Base-by-base conservation (phyloP, 2,888 invertebrate genomes). In the Rotaria magnacalcarata region DNA sequence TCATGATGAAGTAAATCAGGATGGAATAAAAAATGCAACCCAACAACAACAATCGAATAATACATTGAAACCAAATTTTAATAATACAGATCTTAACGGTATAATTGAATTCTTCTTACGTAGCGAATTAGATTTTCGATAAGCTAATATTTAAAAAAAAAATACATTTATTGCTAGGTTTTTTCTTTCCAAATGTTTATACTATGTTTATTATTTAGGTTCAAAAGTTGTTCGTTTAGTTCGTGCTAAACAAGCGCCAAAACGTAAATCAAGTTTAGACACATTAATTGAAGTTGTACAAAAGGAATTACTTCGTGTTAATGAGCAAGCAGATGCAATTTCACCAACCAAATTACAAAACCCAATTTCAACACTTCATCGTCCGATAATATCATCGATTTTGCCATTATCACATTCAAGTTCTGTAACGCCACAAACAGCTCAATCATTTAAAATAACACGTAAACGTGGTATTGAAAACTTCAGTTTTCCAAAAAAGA, bases 211-310 rank as follows among this genome's bases (percentile, higher is more conserved):
- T 21, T n/a, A 11, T 21, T 80, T 80, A 80, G 80, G 47, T 11
- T 80, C 80, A 19, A 80, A 80, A 80, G 80, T 80, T 19, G 16
- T 80, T 80, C 80, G 80, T 47, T n/a, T 80, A 24, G 80, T 80
- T 80, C 80, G 80, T 80, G 80, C 80, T 80, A 80, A 80, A 47
- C 80, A 80, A 80, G 80, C n/a, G 11, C 11, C 47, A 47, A 80
- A 80, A 80, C 80, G 47, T 11, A 80, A 80, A 80, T 24, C 80
- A 24, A 80, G 80, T 80, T 80, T 80, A 80, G 80, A 80, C 47
- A 80, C 80, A 47, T 47, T 80, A 47, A 80, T 80, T 80, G 80
- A 80, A 80, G 80, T 80, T 47, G 80, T 80, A 80, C 80, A 80
- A 47, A 80, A 80, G 47, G 43, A 80, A 47, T 47, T 80, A 80